Conservation (phyloP, 2,113 vertebrate genomes). For the Gila orcuttii region DNA sequence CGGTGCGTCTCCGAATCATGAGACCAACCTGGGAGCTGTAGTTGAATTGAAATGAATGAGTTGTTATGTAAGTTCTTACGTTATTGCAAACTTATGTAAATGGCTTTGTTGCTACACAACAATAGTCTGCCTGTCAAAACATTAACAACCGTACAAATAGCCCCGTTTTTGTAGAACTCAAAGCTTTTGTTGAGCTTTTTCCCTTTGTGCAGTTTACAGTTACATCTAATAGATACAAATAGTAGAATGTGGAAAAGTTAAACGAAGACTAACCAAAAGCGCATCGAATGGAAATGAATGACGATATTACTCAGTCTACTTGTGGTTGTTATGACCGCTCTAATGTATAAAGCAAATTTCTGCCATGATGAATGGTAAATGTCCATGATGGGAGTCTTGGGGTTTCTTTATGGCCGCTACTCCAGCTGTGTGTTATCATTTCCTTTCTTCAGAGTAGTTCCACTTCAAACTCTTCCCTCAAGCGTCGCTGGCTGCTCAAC, state of each 20-base stretch:
- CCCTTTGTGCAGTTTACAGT: conserved; percentile 54
- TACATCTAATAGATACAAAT: conserved; percentile 58
- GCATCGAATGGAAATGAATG: conserved; percentile 26
- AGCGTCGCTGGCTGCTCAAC: conserved; percentile 74
- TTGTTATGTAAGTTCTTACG: conserved; percentile 76
- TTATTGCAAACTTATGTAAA: conserved; percentile 78
- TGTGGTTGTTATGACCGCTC: conserved; percentile 41
- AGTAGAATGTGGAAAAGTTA: conserved; percentile 57
- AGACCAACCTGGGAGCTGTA: conserved; percentile 69
- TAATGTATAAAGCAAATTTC: conserved; percentile 35
- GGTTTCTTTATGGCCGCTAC: conserved; percentile 46
- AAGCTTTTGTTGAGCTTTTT: conserved; percentile 58
- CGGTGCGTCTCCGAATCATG: conserved; percentile 57
- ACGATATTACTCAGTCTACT: conserved; percentile 24
- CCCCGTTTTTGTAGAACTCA: conserved; percentile 58
- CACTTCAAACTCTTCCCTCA: conserved; percentile 65
- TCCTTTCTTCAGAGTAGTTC: conserved; percentile 64
- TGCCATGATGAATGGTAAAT: conserved; percentile 38
- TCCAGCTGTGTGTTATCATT: conserved; percentile 73
- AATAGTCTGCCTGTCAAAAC: conserved; percentile 75
- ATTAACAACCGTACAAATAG: conserved; percentile 70
- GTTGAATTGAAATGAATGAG: conserved; percentile 72
- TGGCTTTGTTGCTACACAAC: conserved; percentile 75
- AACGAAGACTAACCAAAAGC: conserved; percentile 50
- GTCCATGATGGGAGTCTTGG: conserved; percentile 31